Evolutionary conservation across 2,797 vertebrate genomes (phyloP).

Genomic region (Capromys pilorides): DNA sequence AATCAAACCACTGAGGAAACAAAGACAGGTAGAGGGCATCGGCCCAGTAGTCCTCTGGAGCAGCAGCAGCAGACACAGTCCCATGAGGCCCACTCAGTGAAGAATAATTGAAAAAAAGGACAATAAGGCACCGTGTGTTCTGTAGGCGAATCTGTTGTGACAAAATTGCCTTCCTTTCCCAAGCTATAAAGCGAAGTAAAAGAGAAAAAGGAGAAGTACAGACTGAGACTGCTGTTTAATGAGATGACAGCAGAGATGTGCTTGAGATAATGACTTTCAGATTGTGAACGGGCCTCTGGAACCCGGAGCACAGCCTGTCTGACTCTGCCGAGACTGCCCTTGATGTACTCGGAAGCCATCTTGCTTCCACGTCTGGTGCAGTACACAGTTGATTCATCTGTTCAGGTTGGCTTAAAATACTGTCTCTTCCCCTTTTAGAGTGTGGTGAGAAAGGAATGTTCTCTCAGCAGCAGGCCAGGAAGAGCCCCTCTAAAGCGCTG

Average conservation of each 20-base stretch:
- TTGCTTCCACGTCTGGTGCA: neutral
- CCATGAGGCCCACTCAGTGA: neutral
- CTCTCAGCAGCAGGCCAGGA: neutral
- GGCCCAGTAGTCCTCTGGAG: neutral
- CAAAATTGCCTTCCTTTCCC: slow-evolving; percentile 22
- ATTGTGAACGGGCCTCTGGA: slow-evolving; percentile 1
- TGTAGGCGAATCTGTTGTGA: neutral
- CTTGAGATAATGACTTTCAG: slow-evolving; percentile 8
- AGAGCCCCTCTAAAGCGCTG: neutral
- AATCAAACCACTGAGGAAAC: slow-evolving; percentile 52
- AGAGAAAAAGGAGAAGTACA: neutral
- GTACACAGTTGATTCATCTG: neutral
- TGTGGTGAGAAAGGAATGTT: neutral
- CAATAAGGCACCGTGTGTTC: neutral
- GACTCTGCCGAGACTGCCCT: neutral
- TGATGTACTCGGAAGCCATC: neutral
- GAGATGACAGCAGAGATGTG: slow-evolving; percentile 13
- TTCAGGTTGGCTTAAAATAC: neutral
- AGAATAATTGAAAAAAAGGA: slow-evolving; percentile 38
- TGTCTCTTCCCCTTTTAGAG: neutral
- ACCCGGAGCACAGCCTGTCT: neutral
- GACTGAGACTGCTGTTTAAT: slow-evolving; percentile 10
- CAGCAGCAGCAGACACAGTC: neutral
- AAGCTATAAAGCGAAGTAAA: slow-evolving; percentile 23
- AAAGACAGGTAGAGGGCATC: slow-evolving; percentile 13